Evolutionary conservation across 2,888 invertebrate genomes (phyloP).

Genomic region (Nudaria mundana): DNA sequence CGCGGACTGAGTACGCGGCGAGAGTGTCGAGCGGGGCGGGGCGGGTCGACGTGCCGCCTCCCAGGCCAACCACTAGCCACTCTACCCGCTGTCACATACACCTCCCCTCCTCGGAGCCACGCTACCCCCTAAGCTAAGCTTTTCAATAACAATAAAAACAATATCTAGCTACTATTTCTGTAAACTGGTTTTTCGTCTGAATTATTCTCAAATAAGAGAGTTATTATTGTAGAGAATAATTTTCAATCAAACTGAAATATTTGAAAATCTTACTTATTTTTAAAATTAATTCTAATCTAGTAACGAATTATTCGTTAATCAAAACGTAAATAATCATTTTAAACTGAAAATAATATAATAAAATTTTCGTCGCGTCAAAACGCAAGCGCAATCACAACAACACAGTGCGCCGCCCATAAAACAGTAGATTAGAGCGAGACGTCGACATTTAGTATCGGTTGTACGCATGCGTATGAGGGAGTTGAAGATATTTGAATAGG

Average conservation of each 20-base stretch:
- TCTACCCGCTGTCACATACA: slow-evolving; percentile 66
- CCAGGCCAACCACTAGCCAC: slow-evolving; percentile 63
- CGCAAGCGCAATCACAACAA: slow-evolving; percentile 49
- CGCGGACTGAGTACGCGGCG: slow-evolving; percentile 69
- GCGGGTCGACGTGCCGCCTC: slow-evolving; percentile 43
- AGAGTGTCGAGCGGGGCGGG: slow-evolving; percentile 53
- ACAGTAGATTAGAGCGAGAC: slow-evolving; percentile 60
- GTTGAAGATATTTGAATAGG: slow-evolving; percentile 33
- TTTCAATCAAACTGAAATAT: too few relatives aligned
- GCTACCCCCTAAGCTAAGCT: slow-evolving; percentile 46
- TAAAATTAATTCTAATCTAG: too few relatives aligned
- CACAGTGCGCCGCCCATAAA: slow-evolving; percentile 58
- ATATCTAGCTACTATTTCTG: slow-evolving; percentile 42
- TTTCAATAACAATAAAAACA: slow-evolving; percentile 63
- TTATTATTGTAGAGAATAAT: too few relatives aligned
- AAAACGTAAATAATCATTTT: too few relatives aligned
- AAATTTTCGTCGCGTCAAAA: slow-evolving; percentile 36
- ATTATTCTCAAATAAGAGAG: too few relatives aligned
- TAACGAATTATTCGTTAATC: too few relatives aligned
- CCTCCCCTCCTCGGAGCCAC: slow-evolving; percentile 44
- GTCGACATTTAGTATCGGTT: slow-evolving; percentile 24
- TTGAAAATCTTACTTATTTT: too few relatives aligned
- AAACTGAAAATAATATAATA: too few relatives aligned
- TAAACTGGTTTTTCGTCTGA: slow-evolving; percentile 14
- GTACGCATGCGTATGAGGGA: slow-evolving; percentile 37